phyloP scores from a whole-genome alignment of 37 sponge, comb jelly and placozoan species.

The Cliona cf. orientalis region DNA sequence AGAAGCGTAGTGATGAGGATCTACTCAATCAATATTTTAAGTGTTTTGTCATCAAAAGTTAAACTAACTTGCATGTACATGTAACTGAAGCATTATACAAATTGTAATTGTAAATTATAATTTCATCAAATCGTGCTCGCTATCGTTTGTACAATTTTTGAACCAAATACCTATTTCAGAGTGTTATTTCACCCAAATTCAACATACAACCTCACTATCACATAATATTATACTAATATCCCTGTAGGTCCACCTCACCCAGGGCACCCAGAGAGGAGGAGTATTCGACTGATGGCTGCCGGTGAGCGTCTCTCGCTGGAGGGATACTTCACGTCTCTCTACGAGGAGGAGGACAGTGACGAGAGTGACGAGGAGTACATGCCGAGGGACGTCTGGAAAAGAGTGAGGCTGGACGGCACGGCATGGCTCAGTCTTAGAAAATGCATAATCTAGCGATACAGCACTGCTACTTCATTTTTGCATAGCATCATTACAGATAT shows the following conservation, averaged over 20 bases:
- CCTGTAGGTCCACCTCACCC: neutral
- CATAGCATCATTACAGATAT: too few species aligned
- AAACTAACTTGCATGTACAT: too few species aligned
- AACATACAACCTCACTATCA: neutral
- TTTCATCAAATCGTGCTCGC: neutral
- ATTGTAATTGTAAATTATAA: neutral
- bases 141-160: neutral
- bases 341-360: constrained; percentile 4
- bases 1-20: too few species aligned
- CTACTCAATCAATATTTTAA: too few species aligned
- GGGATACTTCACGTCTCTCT: neutral
- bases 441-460: neutral
- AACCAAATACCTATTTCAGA: neutral
- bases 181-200: neutral
- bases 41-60: too few species aligned
- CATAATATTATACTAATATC: neutral
- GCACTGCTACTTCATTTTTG: too few species aligned
- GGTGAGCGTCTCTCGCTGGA: neutral
- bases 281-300: constrained; percentile 44
- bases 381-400: constrained; percentile 19
- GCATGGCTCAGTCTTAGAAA: neutral
- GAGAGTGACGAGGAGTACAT: constrained; percentile 31
- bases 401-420: neutral
- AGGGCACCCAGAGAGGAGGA: constrained; percentile 58
- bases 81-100: too few species aligned